phyloP scores from a whole-genome alignment of 2,113 vertebrate species.

The Phaetusa simplex region DNA sequence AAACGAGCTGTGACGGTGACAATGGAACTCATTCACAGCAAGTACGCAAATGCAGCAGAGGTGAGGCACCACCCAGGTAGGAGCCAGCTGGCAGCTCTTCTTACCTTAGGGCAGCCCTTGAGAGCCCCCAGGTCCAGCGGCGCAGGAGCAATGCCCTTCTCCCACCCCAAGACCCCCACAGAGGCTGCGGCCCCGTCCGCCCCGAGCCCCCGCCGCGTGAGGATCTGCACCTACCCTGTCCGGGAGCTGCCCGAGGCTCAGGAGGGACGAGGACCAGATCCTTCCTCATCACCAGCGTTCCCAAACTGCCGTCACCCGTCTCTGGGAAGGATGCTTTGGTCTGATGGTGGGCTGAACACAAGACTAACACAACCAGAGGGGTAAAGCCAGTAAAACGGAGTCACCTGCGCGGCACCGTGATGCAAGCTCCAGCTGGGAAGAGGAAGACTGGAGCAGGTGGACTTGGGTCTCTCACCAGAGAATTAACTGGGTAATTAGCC shows the following conservation, averaged over 20 bases:
- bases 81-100: background rate
- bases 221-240: rapidly evolving
- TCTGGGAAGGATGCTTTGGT: background rate
- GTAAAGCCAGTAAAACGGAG: background rate
- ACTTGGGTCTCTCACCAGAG: background rate
- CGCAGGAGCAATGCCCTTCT: rapidly evolving
- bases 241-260: rapidly evolving
- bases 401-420: rapidly evolving
- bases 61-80: background rate
- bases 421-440: background rate
- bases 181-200: background rate
- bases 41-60: background rate
- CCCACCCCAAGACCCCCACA: background rate
- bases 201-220: rapidly evolving
- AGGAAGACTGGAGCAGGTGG: rapidly evolving
- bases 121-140: background rate
- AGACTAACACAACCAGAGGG: background rate
- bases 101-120: rapidly evolving
- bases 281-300: rapidly evolving
- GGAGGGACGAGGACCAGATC: background rate
- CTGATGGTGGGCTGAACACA: rapidly evolving
- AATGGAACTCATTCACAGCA: rapidly evolving
- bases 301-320: rapidly evolving
- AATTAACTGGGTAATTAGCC: rapidly evolving
- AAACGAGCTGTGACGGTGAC: rapidly evolving